phyloP scores from a whole-genome alignment of 2,113 vertebrate genomes.

The Natator depressus region DNA sequence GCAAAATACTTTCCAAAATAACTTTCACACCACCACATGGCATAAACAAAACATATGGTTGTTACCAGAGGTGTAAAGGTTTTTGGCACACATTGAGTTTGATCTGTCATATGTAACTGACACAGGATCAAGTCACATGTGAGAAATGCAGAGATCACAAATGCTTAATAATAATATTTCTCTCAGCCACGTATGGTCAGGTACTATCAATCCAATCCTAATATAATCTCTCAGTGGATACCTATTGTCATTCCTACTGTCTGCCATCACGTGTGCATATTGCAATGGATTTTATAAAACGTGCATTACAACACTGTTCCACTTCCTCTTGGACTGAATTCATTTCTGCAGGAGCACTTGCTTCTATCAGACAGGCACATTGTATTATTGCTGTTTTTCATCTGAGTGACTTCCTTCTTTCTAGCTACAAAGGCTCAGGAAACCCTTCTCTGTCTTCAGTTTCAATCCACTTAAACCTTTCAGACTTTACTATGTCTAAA shows the following conservation, averaged over 20 bases:
- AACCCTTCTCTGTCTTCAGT: neutral
- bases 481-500: neutral
- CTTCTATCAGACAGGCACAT: fast-evolving
- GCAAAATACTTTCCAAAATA: neutral
- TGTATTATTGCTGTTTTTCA: neutral
- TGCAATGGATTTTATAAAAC: constrained; percentile 4
- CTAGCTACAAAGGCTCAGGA: neutral
- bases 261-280: neutral
- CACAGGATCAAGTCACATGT: neutral
- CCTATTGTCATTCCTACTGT: neutral
- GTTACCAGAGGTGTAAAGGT: neutral
- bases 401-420: neutral
- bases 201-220: neutral
- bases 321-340: neutral
- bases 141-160: neutral
- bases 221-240: neutral
- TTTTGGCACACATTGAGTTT: neutral
- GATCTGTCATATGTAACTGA: neutral
- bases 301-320: neutral
- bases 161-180: neutral
- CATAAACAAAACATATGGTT: neutral
- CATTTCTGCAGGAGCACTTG: neutral
- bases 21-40: neutral
- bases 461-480: neutral
- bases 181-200: neutral